Conservation (phyloP, 2,113 vertebrate species). For the Columba livia region DNA sequence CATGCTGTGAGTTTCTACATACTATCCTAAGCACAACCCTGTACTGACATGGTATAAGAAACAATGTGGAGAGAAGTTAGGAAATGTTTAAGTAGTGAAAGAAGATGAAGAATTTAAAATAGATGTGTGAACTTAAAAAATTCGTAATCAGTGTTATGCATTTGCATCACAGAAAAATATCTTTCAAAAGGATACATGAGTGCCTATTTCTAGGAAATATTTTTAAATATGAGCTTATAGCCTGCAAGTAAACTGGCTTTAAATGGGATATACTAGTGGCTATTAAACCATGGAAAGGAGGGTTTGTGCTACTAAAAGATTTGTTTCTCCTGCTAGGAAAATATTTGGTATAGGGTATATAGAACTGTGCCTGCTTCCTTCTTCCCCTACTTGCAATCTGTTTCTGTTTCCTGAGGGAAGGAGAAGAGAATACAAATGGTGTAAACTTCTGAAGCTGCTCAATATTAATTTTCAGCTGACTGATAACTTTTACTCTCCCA, state of each 20-base stretch:
- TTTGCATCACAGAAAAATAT: not conserved
- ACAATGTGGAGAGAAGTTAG: not conserved
- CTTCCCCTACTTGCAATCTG: too few relatives aligned
- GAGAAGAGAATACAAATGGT: not conserved
- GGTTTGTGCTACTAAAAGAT: not conserved
- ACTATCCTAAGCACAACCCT: not conserved
- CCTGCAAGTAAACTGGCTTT: not conserved
- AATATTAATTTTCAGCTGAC: not conserved
- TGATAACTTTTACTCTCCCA: not conserved
- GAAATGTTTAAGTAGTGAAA: not conserved
- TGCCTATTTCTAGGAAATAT: not conserved
- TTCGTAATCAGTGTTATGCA: rapidly evolving
- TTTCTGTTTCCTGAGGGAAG: not conserved
- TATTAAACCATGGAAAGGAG: not conserved
- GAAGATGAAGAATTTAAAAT: not conserved
- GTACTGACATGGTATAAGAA: not conserved
- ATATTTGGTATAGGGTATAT: not conserved
- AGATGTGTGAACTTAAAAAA: not conserved
- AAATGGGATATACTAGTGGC: not conserved
- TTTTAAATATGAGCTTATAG: not conserved
- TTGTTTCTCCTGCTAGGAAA: not conserved
- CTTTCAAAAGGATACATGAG: not conserved
- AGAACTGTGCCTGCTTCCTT: not conserved
- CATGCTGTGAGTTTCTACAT: not conserved
- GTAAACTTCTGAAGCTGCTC: not conserved